Evolutionary conservation across 2,797 vertebrate genomes (phyloP).

Genomic region (Parauchenoglanis punctatus): DNA sequence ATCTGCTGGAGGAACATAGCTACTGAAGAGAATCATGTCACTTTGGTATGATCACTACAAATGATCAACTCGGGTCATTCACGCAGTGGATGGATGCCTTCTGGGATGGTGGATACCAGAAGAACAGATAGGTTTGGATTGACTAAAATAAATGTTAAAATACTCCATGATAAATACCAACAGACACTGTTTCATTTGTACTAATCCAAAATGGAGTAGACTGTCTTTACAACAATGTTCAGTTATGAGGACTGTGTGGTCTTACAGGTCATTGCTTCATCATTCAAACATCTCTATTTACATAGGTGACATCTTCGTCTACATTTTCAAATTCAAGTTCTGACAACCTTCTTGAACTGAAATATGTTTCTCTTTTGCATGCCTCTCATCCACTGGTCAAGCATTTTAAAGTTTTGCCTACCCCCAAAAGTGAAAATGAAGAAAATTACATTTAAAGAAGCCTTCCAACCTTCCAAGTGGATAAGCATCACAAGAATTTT

Average conservation of each 20-base stretch:
- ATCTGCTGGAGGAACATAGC: background rate
- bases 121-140: background rate
- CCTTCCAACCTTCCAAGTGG: background rate
- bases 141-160: background rate
- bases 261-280: background rate
- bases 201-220: background rate
- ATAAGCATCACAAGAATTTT: background rate
- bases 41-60: background rate
- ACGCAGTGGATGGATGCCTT: background rate
- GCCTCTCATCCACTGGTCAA: background rate
- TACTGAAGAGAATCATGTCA: background rate
- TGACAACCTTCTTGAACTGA: background rate
- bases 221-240: background rate
- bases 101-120: background rate
- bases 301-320: background rate
- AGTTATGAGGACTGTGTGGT: background rate
- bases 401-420: background rate
- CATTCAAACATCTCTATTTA: background rate
- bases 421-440: background rate
- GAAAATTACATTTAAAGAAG: background rate
- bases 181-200: background rate
- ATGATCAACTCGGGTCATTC: background rate
- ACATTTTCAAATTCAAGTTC: background rate
- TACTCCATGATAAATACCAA: background rate
- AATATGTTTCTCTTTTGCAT: background rate